Evolutionary conservation across 2,888 invertebrate species (phyloP).

Genomic region (Elmis aenea): DNA sequence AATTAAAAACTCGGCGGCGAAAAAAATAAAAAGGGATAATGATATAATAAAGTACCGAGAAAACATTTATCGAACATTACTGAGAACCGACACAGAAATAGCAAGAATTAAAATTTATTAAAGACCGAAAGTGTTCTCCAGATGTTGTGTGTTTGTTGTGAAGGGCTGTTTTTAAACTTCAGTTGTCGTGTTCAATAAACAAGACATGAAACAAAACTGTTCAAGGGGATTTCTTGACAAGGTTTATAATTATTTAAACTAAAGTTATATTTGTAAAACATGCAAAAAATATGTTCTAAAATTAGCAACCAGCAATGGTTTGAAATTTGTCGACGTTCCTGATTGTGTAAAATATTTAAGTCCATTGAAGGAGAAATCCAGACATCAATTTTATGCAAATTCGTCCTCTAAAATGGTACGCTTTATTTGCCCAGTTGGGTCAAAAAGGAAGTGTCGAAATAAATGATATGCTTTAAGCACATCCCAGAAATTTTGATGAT

Average conservation of each 20-base stretch:
- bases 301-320: constrained; percentile 19
- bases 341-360: constrained; percentile 23
- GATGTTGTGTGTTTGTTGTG: constrained; percentile 1
- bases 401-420: constrained; percentile 27
- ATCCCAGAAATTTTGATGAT: constrained; percentile 26
- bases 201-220: too few species aligned
- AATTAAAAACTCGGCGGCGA: too few species aligned
- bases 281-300: constrained; percentile 14
- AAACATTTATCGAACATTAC: too few species aligned
- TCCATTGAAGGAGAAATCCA: constrained; percentile 33
- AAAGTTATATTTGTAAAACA: constrained; percentile 5
- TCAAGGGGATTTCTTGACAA: too few species aligned
- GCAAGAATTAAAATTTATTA: constrained; percentile 4
- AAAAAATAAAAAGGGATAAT: too few species aligned
- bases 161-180: constrained; percentile 1
- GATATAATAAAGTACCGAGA: too few species aligned
- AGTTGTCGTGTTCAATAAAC: not conserved
- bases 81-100: too few species aligned
- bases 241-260: too few species aligned
- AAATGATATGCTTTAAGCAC: constrained; percentile 20
- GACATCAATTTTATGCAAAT: constrained; percentile 36
- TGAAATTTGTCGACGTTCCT: constrained; percentile 23
- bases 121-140: not conserved
- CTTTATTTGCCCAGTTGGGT: constrained; percentile 32
- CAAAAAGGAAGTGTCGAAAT: constrained; percentile 32